phyloP scores from a whole-genome alignment of 2,113 vertebrate species.

The Fregetta grallaria region DNA sequence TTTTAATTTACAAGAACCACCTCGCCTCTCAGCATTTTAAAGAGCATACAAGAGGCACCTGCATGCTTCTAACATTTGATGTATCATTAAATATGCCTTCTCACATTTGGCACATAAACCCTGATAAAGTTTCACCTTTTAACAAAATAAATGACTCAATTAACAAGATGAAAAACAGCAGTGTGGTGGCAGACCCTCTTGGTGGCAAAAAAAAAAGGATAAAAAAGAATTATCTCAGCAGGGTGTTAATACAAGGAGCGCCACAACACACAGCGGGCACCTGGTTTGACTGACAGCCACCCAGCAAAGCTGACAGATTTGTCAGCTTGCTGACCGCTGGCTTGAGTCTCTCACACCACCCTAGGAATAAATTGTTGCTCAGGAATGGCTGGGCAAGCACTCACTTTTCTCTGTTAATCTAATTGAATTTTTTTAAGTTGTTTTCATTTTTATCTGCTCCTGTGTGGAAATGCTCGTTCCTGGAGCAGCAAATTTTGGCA shows the following conservation, averaged over 20 bases:
- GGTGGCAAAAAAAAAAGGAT: conserved; percentile 75
- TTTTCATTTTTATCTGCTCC: conserved; percentile 55
- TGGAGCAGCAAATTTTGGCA: conserved; percentile 17
- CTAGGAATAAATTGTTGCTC: conserved; percentile 71
- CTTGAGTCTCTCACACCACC: conserved; percentile 69
- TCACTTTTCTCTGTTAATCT: conserved; percentile 67
- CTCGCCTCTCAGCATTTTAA: conserved; percentile 17
- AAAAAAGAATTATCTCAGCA: conserved; percentile 85
- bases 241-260: conserved; percentile 82
- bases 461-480: not conserved
- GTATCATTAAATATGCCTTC: conserved; percentile 79
- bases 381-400: conserved; percentile 63
- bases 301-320: conserved; percentile 79
- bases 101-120: conserved; percentile 73
- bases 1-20: conserved; percentile 9
- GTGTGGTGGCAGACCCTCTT: conserved; percentile 78
- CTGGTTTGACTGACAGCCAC: conserved; percentile 78
- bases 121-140: conserved; percentile 84
- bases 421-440: conserved; percentile 66
- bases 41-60: conserved; percentile 44
- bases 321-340: conserved; percentile 74
- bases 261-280: conserved; percentile 75
- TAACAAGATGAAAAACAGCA: conserved; percentile 85
- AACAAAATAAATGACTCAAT: conserved; percentile 90
- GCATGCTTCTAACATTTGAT: conserved; percentile 67